Evolutionary conservation across 2,797 vertebrate species (phyloP), one percentile per base, ranked within the genome.

Genomic region (Yasuhikotakia modesta): DNA sequence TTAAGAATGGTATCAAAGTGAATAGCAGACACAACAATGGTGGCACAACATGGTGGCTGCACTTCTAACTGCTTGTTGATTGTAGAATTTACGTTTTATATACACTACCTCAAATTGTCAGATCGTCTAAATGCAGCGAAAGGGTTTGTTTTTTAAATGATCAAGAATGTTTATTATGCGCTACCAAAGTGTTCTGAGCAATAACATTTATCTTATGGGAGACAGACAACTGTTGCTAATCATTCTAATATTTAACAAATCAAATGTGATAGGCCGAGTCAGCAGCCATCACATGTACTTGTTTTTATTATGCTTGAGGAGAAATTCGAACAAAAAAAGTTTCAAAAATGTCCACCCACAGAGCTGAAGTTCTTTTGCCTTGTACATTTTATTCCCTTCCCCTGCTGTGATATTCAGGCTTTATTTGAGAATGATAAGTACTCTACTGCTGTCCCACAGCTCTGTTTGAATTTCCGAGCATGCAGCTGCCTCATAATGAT

Each of bases 401-500:
- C 58, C 39, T 24, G 77, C 77, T 58, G 70, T 72, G 60, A 61
- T 60, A 17, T 66, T 67, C 17, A 57, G 63, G 27, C 66, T 78
- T 58, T 79, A 75, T 79, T 73, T 82, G 39, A 72, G 77, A 4
- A 2, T 11, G 68, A 79, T 81, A 81, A 76, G 50, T 69, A 48
- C 64, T 39, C 24, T 30, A 30, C 61, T 35, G 39, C 21, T 68
- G 76, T 81, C 79, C 73, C 65, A 70, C 14, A 43, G 50, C 60
- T 45, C 70, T 71, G 78, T 73, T 79, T 73, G 72, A 70, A 53
- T 81, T 81, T 82, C 63, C 75, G 35, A 76, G 53, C 43, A 63
- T 30, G 64, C 46, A 48, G 76, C 73, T 81, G 81, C 27, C 69
- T 53, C 76, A 67, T 22, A 61, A 65, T 45, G 83, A 85, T 82